Percentiles rank a stretch among this genome's conserved stretches.
phyloP scores from a whole-genome alignment of 92 coral and sea anemone species.

The Virgularia gustaviana region DNA sequence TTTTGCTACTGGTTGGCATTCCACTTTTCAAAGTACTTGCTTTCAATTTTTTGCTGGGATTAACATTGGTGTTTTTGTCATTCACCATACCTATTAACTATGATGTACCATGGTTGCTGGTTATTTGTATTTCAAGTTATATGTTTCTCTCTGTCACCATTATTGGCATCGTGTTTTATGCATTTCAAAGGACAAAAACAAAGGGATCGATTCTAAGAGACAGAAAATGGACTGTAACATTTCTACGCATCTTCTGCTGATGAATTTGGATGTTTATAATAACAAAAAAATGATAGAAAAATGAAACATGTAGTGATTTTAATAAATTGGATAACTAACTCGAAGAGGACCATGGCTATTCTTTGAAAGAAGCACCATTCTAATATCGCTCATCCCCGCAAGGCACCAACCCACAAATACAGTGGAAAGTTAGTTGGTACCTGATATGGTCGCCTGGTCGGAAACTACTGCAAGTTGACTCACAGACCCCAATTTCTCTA shows the following conservation, averaged over 20 bases:
- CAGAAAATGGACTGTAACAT: slow-evolving; percentile 19
- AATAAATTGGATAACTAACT: too few relatives aligned
- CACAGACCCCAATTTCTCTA: too few relatives aligned
- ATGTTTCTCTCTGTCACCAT: slow-evolving; percentile 1
- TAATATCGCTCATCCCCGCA: too few relatives aligned
- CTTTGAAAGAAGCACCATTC: too few relatives aligned
- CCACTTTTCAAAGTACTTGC: slow-evolving; percentile 27
- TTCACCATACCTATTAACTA: slow-evolving; percentile 5
- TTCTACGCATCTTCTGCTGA: slow-evolving; percentile 18
- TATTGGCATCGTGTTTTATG: slow-evolving; percentile 11
- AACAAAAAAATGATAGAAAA: neutral
- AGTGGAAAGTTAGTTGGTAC: too few relatives aligned
- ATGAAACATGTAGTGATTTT: neutral
- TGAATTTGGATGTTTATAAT: neutral
- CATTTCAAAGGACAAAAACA: slow-evolving; percentile 7
- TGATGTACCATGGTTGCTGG: slow-evolving; percentile 11
- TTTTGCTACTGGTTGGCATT: slow-evolving; percentile 16
- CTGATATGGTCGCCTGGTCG: too few relatives aligned
- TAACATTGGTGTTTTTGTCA: slow-evolving; percentile 8
- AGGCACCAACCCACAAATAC: too few relatives aligned
- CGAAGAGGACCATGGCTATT: too few relatives aligned
- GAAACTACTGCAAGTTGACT: too few relatives aligned
- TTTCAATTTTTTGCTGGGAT: slow-evolving; percentile 14
- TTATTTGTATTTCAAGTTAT: slow-evolving; percentile 6
- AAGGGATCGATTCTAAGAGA: neutral